phyloP scores from a whole-genome alignment of 2,797 vertebrate species.

The Moxostoma hubbsi region DNA sequence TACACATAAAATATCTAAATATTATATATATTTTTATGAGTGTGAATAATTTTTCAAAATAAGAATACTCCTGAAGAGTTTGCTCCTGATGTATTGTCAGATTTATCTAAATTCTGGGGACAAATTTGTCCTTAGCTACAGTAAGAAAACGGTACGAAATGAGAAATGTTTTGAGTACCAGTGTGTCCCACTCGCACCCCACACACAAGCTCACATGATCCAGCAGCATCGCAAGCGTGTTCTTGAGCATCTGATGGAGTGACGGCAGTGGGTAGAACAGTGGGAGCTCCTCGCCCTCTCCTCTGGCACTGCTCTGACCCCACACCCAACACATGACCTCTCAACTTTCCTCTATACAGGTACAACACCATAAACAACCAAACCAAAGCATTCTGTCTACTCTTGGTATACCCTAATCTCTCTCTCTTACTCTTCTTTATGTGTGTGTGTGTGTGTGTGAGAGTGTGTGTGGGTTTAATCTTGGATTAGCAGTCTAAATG shows the following conservation, averaged over 20 bases:
- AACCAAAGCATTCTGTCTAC: not conserved
- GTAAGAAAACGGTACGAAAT: no score
- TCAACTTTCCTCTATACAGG: not conserved
- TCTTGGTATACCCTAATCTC: not conserved
- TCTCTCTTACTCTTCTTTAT: not conserved
- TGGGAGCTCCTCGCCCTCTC: not conserved
- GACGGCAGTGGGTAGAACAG: not conserved
- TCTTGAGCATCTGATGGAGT: not conserved
- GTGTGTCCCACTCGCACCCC: not conserved
- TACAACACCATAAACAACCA: not conserved
- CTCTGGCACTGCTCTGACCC: not conserved
- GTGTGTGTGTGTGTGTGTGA: not conserved
- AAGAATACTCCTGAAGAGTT: no score
- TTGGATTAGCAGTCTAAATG: constrained; percentile 17
- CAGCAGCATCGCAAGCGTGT: not conserved
- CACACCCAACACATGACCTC: not conserved
- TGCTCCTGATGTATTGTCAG: no score
- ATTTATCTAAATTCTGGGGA: no score
- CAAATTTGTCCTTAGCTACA: no score
- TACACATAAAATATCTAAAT: no score
- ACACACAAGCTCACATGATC: not conserved
- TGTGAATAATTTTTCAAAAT: no score
- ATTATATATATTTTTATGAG: no score
- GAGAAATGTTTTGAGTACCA: constrained; percentile 1
- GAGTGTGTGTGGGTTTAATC: not conserved